Evolutionary conservation across 2,888 invertebrate species (phyloP), one percentile per base, ranked within the genome.

Genomic region (Mantis religiosa): DNA sequence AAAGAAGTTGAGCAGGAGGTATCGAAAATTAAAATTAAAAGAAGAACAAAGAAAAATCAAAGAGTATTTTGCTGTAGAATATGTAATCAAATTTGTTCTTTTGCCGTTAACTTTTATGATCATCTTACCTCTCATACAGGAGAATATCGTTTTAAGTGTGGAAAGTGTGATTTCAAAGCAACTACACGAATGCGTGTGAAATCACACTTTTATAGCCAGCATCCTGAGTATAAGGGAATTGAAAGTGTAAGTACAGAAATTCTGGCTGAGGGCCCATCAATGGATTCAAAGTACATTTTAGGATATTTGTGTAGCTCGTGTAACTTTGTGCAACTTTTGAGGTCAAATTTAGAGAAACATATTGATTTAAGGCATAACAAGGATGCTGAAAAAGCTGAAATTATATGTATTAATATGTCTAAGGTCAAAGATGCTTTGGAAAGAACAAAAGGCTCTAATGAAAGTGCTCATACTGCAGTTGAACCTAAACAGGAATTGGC

Each of bases 61-160:
- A 71, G 20, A 4, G 8, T 20, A 71, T 71, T 71, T 71, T 71
- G 54, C 2, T 91, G 91, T 87, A 86, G 90, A 28, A 89, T 91
- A 15, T 91, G 91, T 88, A 71, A 89, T 85, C 2, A 82, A 84
- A 81, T n/a, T 85, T 82, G 87, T 30, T 83, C 82, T 89, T 82
- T 83, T 89, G 83, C 89, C 28, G 25, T 87, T 14, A 91, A 91
- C 4, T 96, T 96, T 92, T 96, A 96, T 91, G 96, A 97, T 92
- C 97, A 98, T 91, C 94, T 97, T 83, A 95, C 95, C 30, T 94
- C 93, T 85, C 98, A 98, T 90, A 97, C 97, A 0, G 97, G 97
- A 0, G 97, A 98, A 93, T 96, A 95, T 91, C 94, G 96, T 88
- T 95, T 95, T 90, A 92, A 93, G 30, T 97, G 97, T 92, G 94